Percentiles rank a stretch among this genome's conserved stretches.
Conservation (phyloP, 2,113 vertebrate genomes). For the Hirundichthys speculiger region DNA sequence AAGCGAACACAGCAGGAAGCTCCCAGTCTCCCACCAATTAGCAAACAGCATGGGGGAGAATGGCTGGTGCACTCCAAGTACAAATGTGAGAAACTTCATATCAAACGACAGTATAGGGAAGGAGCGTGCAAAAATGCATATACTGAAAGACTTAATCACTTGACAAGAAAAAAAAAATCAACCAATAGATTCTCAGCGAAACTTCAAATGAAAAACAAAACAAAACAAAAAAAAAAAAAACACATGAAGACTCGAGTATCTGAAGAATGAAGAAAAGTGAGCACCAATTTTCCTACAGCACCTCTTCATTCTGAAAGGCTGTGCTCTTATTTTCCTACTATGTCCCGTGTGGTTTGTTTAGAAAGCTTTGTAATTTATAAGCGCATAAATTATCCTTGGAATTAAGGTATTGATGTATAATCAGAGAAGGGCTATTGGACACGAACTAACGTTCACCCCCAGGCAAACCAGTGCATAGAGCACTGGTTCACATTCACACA, state of each 20-base stretch:
- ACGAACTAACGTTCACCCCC: constrained; percentile 63
- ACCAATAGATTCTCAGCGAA: constrained; percentile 37
- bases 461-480: constrained; percentile 63
- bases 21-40: constrained; percentile 84
- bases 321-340: constrained; percentile 49
- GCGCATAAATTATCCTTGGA: constrained; percentile 78
- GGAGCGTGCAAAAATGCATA: constrained; percentile 46
- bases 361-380: constrained; percentile 78
- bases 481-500: constrained; percentile 44
- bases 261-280: constrained; percentile 35
- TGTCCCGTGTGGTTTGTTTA: constrained; percentile 68
- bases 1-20: constrained; percentile 81
- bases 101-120: constrained; percentile 36
- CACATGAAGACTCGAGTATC: not conserved
- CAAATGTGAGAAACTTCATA: constrained; percentile 66
- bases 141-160: constrained; percentile 29
- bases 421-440: constrained; percentile 72
- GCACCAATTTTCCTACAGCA: constrained; percentile 33
- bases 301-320: constrained; percentile 49
- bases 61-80: constrained; percentile 57
- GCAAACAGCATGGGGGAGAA: constrained; percentile 69
- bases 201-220: constrained; percentile 17
- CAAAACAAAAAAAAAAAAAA: not conserved
- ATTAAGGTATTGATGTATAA: constrained; percentile 80
- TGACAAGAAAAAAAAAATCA: constrained; percentile 26